Percentiles rank a stretch among this genome's conserved stretches.
Evolutionary conservation across 2,113 vertebrate genomes (phyloP).

Genomic region (Motacilla alba): DNA sequence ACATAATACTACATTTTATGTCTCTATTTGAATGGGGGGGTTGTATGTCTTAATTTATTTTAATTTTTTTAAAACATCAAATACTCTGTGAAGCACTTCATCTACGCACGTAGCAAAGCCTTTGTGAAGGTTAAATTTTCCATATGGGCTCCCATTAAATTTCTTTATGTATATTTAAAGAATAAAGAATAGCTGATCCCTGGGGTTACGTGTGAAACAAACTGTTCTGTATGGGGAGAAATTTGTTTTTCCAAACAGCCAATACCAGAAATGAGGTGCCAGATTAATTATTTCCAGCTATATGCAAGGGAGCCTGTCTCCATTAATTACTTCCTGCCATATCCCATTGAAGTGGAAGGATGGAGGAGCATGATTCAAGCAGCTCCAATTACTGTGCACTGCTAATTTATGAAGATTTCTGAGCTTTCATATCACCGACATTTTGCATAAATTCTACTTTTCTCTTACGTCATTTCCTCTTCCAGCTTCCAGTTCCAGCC

Average conservation of each 20-base stretch:
- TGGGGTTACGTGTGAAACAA: not conserved
- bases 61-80: not conserved
- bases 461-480: not conserved
- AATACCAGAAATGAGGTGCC: not conserved
- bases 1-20: not conserved
- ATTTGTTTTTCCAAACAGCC: not conserved
- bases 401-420: not conserved
- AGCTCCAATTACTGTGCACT: not conserved
- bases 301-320: not conserved
- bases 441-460: not conserved
- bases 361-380: not conserved
- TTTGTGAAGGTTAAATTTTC: not conserved
- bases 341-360: not conserved
- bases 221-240: not conserved
- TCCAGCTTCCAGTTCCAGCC: not conserved
- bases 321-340: slow-evolving; percentile 2
- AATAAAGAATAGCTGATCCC: not conserved
- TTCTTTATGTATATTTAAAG: not conserved
- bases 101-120: not conserved
- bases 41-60: not conserved
- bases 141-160: not conserved
- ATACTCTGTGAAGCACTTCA: not conserved
- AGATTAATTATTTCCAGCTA: not conserved
- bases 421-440: not conserved
- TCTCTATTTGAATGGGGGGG: not conserved